Evolutionary conservation across 2,888 invertebrate genomes (phyloP).

Genomic region (Disparrhopalites patrizii): DNA sequence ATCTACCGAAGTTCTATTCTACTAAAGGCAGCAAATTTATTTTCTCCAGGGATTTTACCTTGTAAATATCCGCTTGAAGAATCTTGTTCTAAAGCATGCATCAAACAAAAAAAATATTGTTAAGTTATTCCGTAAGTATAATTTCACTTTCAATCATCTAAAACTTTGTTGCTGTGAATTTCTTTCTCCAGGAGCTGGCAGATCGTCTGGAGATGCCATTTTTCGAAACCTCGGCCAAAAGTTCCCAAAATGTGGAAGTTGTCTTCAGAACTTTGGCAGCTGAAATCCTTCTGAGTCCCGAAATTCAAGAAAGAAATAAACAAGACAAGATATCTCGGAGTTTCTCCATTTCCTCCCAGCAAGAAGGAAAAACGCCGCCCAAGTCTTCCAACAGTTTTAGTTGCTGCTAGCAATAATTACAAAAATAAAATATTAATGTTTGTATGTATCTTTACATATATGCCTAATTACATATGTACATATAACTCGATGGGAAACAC

Average conservation of each 20-base stretch:
- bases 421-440: too few relatives aligned
- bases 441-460: too few relatives aligned
- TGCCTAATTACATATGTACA: too few relatives aligned
- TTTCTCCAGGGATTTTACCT: too few relatives aligned
- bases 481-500: too few relatives aligned
- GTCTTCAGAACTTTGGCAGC: slow-evolving; percentile 39
- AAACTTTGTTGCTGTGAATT: not conserved
- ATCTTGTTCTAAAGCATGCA: too few relatives aligned
- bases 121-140: too few relatives aligned
- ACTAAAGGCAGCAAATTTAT: too few relatives aligned
- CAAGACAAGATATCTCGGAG: not conserved
- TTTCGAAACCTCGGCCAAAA: slow-evolving; percentile 44
- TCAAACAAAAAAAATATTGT: too few relatives aligned
- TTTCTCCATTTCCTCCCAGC: slow-evolving; percentile 3
- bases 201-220: slow-evolving; percentile 41
- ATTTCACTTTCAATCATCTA: too few relatives aligned
- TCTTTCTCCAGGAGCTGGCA: slow-evolving; percentile 32
- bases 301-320: slow-evolving; percentile 1
- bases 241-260: slow-evolving; percentile 39
- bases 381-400: slow-evolving; percentile 3
- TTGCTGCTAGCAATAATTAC: slow-evolving; percentile 18
- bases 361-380: not conserved
- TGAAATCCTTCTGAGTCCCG: slow-evolving; percentile 6
- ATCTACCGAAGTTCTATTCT: too few relatives aligned
- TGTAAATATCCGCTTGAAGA: too few relatives aligned